phyloP scores from a whole-genome alignment of 1,140 invertebrate species.

The Zaprionus capensis region DNA sequence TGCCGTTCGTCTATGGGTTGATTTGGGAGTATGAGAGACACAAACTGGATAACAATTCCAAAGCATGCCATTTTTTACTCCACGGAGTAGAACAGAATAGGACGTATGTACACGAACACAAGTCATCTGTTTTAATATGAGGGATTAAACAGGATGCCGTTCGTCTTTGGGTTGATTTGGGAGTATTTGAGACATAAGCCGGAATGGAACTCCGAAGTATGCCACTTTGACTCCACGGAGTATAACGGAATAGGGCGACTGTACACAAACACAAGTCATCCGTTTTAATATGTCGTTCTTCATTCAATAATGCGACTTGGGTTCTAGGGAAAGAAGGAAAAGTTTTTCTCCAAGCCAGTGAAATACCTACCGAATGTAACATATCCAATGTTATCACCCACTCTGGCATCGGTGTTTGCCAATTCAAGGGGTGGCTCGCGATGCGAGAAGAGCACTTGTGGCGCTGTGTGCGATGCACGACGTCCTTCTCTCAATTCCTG shows the following conservation, averaged over 20 bases:
- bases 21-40: slow-evolving; percentile 25
- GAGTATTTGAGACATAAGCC: slow-evolving; percentile 44
- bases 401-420: slow-evolving; percentile 95
- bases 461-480: slow-evolving; percentile 97
- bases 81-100: slow-evolving; percentile 10
- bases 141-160: slow-evolving; percentile 47
- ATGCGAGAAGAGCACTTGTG: slow-evolving; percentile 96
- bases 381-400: slow-evolving; percentile 99
- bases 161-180: slow-evolving; percentile 23
- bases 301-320: slow-evolving; percentile 57
- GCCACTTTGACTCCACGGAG: slow-evolving; percentile 40
- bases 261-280: slow-evolving; percentile 18
- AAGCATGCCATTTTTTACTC: slow-evolving; percentile 40
- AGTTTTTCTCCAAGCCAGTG: not conserved
- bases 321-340: slow-evolving; percentile 26
- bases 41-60: not conserved
- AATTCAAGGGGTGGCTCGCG: slow-evolving; percentile 98
- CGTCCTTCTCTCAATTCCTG: slow-evolving; percentile 99
- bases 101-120: slow-evolving; percentile 37
- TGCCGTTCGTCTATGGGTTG: slow-evolving; percentile 15
- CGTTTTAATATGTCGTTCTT: slow-evolving; percentile 50
- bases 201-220: slow-evolving; percentile 2
- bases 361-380: slow-evolving; percentile 96
- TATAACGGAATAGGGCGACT: not conserved
- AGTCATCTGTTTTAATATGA: slow-evolving; percentile 51